These are phyloP conservation scores for Gymnothorax reevesii DNA, from an alignment of 2,797 vertebrate species.

Conservation along the genomic window DNA sequence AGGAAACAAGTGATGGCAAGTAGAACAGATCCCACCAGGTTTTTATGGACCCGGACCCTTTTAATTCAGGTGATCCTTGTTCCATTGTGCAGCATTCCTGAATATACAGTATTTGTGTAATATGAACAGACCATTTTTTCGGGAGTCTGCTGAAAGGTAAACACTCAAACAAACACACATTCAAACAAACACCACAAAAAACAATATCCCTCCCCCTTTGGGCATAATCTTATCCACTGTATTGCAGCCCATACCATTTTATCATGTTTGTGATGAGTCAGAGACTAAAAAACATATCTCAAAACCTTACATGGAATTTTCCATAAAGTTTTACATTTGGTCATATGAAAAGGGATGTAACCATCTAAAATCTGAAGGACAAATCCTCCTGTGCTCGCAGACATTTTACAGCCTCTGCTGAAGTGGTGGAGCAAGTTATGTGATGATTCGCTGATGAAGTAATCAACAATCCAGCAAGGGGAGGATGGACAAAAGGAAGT, in stretches of 20 bases:
- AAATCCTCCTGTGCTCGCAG: not conserved
- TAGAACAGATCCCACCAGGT: too few species aligned
- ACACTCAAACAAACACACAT: too few species aligned
- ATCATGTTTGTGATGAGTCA: not conserved
- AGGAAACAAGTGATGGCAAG: not conserved
- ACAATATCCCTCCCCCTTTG: too few species aligned
- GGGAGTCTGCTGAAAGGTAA: too few species aligned
- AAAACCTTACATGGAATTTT: not conserved
- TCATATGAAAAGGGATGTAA: not conserved
- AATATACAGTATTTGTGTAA: too few species aligned
- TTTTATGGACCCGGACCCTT: too few species aligned
- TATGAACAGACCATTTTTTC: too few species aligned
- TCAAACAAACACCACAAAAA: too few species aligned
- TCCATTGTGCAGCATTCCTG: too few species aligned
- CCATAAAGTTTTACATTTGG: not conserved
- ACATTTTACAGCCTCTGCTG: not conserved
- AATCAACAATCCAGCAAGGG: too few species aligned
- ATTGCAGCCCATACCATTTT: not conserved
- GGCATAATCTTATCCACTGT: not conserved
- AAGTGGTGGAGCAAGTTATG: not conserved
- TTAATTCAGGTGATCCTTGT: too few species aligned
- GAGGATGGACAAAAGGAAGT: too few species aligned
- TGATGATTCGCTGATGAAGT: not conserved
- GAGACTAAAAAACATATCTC: not conserved
- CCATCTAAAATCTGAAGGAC: not conserved